These are phyloP conservation scores for Halictus rubicundus DNA, from an alignment of 1,140 invertebrate genomes.

Conservation along the genomic window DNA sequence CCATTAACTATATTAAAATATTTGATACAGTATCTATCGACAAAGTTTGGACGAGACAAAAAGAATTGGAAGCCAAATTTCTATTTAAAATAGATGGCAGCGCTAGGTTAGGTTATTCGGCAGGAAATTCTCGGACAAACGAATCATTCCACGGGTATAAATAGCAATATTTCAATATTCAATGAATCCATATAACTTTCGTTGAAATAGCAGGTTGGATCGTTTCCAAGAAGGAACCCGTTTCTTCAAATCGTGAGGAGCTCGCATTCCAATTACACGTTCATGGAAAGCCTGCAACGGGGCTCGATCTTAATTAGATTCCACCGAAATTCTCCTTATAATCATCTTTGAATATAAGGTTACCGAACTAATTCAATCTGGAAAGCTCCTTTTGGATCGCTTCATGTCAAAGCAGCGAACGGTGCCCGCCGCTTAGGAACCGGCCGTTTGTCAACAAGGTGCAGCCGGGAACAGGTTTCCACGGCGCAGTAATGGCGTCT, in stretches of 20 bases:
- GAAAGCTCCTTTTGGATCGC: constrained; percentile 1
- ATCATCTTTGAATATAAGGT: neutral
- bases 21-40: too few relatives aligned
- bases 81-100: too few relatives aligned
- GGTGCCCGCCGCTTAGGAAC: constrained; percentile 2
- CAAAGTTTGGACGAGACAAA: too few relatives aligned
- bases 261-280: neutral
- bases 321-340: neutral
- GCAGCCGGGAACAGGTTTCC: constrained; percentile 54
- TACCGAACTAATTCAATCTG: constrained; percentile 20
- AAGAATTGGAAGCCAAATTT: too few relatives aligned
- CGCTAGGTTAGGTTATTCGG: too few relatives aligned
- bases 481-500: constrained; percentile 52
- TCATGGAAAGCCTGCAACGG: neutral
- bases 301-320: neutral
- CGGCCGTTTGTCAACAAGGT: constrained; percentile 48
- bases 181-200: neutral
- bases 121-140: neutral
- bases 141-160: neutral
- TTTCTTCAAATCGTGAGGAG: neutral
- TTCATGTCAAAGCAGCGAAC: constrained; percentile 24
- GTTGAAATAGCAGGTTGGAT: neutral
- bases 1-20: too few relatives aligned
- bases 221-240: neutral
- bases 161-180: neutral